Evolutionary conservation across 2,113 vertebrate genomes (phyloP).

Genomic region (Oreochromis aureus): DNA sequence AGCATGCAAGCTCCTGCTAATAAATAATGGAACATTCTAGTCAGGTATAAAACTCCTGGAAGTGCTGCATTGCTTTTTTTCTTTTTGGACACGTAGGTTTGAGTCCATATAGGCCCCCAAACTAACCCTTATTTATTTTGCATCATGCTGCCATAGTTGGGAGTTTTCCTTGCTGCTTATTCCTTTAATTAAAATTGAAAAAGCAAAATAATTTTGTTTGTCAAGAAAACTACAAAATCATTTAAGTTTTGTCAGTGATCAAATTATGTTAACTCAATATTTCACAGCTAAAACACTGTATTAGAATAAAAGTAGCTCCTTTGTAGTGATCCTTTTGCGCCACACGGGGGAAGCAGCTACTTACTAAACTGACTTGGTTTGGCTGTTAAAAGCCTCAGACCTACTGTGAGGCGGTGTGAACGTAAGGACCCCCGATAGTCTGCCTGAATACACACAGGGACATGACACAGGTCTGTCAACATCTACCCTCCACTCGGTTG

Average conservation of each 20-base stretch:
- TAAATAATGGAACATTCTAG: slow-evolving; percentile 50
- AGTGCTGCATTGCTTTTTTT: slow-evolving; percentile 15
- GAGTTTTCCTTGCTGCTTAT: not conserved
- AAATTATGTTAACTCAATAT: not conserved
- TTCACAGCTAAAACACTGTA: slow-evolving; percentile 72
- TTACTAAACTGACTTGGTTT: not conserved
- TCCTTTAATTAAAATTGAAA: not conserved
- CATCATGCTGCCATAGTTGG: slow-evolving; percentile 7
- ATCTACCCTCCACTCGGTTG: not conserved
- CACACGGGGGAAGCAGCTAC: slow-evolving; percentile 59
- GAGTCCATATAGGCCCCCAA: not conserved
- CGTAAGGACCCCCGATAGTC: not conserved
- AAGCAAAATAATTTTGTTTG: not conserved
- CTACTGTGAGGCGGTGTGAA: not conserved
- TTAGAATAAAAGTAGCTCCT: slow-evolving; percentile 4
- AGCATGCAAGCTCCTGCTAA: slow-evolving; percentile 48
- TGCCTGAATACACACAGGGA: not conserved
- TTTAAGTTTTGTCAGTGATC: not conserved
- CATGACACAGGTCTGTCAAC: not conserved
- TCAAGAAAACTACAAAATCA: not conserved
- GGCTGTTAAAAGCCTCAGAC: not conserved
- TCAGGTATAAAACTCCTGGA: slow-evolving; percentile 41
- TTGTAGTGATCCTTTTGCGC: slow-evolving; percentile 13
- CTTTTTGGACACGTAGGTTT: not conserved
- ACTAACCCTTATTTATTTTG: not conserved